Evolutionary conservation across 2,888 invertebrate genomes (phyloP), one percentile per base, ranked within the genome.

Genomic region (Scaptomyza flava): DNA sequence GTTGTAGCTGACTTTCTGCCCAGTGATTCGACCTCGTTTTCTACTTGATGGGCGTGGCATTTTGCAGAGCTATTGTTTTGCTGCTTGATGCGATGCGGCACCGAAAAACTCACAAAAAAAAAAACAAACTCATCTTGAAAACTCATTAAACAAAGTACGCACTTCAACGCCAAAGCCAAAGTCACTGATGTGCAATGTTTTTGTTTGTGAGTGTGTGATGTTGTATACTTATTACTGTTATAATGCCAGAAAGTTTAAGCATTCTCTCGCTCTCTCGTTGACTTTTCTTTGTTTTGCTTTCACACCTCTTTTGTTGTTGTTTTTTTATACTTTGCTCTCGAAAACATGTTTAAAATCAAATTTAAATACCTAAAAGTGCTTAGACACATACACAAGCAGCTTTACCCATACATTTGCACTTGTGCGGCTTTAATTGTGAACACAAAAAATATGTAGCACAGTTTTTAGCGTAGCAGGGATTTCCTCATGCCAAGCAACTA

Each of bases 111-210:
- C 14, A 36, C 12, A n/a, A 36, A 36, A 36, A n/a, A 36, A 5
- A 12, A 34, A 34, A 12, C 61, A 79, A 81, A 79, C 86, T 87
- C 88, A 81, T 82, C 80, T 80, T 81, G 81, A 88, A 83, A 84
- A 84, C 86, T 84, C 84, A 84, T 84, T 84, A 84, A 88, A 86
- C 84, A 86, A 86, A 87, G 88, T 87, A 84, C 84, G 87, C 88
- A 81, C 87, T 79, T 74, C 73, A 74, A 77, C 87, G 68, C 71
- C 72, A 70, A 68, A 56, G 74, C 67, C 68, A 77, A 70, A 70
- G 68, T 68, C 78, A 74, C 74, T 77, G 77, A 70, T 53, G 70
- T 69, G 73, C 72, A 64, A 34, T 64, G 45, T 38, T 51, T 23
- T 27, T 48, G 58, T 58, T 33, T 61, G 34, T 61, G 31, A 14